Percentiles rank a stretch among this genome's conserved stretches.
These are phyloP conservation scores for Lasioglossum morio DNA, from an alignment of 2,888 invertebrate genomes.

Conservation along the genomic window DNA sequence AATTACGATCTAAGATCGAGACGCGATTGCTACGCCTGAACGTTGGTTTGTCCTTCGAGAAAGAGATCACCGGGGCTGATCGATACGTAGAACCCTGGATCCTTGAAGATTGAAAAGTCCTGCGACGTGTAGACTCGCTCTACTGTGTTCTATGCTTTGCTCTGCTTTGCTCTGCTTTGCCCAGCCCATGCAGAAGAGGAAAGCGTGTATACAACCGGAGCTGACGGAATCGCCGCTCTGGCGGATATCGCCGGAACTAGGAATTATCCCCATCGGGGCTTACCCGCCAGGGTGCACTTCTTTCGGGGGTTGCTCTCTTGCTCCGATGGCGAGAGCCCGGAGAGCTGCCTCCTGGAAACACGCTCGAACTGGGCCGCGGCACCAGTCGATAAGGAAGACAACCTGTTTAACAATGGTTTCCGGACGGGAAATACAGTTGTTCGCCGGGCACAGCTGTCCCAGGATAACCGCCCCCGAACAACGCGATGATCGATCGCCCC, in stretches of 20 bases:
- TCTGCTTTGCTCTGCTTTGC: neutral
- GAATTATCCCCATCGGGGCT: slow-evolving; percentile 73
- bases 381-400: slow-evolving; percentile 69
- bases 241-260: slow-evolving; percentile 78
- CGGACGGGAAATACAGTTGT: slow-evolving; percentile 37
- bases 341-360: slow-evolving; percentile 42
- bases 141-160: neutral
- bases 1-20: slow-evolving; percentile 45
- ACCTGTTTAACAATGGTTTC: slow-evolving; percentile 50
- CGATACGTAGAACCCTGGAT: slow-evolving; percentile 23
- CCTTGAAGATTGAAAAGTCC: slow-evolving; percentile 29
- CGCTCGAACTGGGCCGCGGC: slow-evolving; percentile 46
- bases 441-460: slow-evolving; percentile 23
- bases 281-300: slow-evolving; percentile 71
- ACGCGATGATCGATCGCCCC: slow-evolving; percentile 8
- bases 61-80: slow-evolving; percentile 24
- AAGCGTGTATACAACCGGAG: slow-evolving; percentile 8
- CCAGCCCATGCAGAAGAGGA: slow-evolving; percentile 36
- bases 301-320: slow-evolving; percentile 38
- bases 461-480: slow-evolving; percentile 13
- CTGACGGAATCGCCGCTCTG: slow-evolving; percentile 77
- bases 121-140: neutral
- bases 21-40: slow-evolving; percentile 24
- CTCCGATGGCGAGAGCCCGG: slow-evolving; percentile 44
- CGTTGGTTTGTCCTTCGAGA: slow-evolving; percentile 34